These are phyloP conservation scores for Drosophila pseudotalamancana DNA, from an alignment of 2,888 invertebrate species.

Conservation along the genomic window DNA sequence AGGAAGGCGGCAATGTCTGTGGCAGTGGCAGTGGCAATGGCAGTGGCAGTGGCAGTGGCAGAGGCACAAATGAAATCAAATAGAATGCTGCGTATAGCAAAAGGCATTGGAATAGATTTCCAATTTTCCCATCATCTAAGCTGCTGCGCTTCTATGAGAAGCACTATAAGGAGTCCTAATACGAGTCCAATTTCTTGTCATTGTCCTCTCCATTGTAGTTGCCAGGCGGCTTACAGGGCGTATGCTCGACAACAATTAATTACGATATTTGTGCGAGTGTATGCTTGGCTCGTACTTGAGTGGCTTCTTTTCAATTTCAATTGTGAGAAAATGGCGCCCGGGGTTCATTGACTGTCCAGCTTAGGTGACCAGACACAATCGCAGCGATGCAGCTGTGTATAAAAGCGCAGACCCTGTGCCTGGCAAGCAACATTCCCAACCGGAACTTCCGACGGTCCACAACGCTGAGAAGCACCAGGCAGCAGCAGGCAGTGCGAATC, in stretches of 20 bases:
- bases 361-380: slow-evolving; percentile 6
- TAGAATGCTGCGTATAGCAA: slow-evolving; percentile 45
- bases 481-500: not conserved
- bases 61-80: slow-evolving; percentile 58
- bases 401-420: slow-evolving; percentile 45
- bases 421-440: slow-evolving; percentile 51
- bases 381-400: slow-evolving; percentile 36
- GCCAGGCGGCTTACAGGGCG: slow-evolving; percentile 51
- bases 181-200: slow-evolving; percentile 10
- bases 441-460: slow-evolving; percentile 18
- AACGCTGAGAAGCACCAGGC: slow-evolving; percentile 11
- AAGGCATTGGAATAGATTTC: slow-evolving; percentile 65
- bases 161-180: slow-evolving; percentile 58
- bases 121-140: slow-evolving; percentile 61
- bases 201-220: slow-evolving; percentile 32
- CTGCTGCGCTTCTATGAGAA: slow-evolving; percentile 36
- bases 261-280: slow-evolving; percentile 41
- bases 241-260: slow-evolving; percentile 73
- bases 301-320: slow-evolving; percentile 75
- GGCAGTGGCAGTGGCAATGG: not conserved
- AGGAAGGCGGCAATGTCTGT: slow-evolving; percentile 46
- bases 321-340: slow-evolving; percentile 51
- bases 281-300: slow-evolving; percentile 44
- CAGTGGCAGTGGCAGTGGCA: slow-evolving; percentile 2
- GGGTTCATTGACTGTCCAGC: slow-evolving; percentile 61